Evolutionary conservation across 2,888 invertebrate genomes (phyloP).

Genomic region (Lamellibrachia satsuma): DNA sequence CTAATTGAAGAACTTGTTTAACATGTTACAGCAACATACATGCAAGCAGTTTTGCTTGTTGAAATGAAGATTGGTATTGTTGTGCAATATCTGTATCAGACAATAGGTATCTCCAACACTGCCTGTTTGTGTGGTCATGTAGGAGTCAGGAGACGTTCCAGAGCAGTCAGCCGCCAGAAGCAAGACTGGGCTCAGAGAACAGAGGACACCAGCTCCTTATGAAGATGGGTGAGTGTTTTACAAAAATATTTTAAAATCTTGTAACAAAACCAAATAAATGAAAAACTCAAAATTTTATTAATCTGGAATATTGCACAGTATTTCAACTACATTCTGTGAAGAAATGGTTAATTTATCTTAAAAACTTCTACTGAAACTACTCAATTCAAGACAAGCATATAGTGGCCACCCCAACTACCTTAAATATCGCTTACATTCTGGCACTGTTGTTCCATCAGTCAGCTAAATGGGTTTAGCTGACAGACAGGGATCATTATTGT

Average conservation of each 20-base stretch:
- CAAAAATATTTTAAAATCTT: no score
- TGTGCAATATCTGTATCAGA: neutral
- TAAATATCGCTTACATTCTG: no score
- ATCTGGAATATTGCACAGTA: no score
- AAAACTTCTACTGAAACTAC: no score
- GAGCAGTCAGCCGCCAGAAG: constrained; percentile 26
- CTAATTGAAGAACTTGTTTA: neutral
- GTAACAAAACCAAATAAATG: no score
- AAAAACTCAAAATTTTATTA: no score
- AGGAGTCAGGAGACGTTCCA: constrained; percentile 35
- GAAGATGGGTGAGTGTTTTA: constrained; percentile 81
- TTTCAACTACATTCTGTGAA: no score
- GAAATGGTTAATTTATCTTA: no score
- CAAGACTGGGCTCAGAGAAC: constrained; percentile 79
- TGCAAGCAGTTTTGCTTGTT: neutral
- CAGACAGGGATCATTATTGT: constrained; percentile 69
- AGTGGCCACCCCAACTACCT: no score
- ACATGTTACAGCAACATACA: neutral
- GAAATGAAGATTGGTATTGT: neutral
- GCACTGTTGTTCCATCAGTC: no score
- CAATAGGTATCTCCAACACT: constrained; percentile 51
- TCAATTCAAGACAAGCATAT: no score
- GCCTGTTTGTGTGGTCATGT: constrained; percentile 5
- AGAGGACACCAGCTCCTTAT: constrained; percentile 96
- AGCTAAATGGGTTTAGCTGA: no score